Evolutionary conservation across 2,888 invertebrate species (phyloP).

Genomic region (Caenorhabditis parvicauda): DNA sequence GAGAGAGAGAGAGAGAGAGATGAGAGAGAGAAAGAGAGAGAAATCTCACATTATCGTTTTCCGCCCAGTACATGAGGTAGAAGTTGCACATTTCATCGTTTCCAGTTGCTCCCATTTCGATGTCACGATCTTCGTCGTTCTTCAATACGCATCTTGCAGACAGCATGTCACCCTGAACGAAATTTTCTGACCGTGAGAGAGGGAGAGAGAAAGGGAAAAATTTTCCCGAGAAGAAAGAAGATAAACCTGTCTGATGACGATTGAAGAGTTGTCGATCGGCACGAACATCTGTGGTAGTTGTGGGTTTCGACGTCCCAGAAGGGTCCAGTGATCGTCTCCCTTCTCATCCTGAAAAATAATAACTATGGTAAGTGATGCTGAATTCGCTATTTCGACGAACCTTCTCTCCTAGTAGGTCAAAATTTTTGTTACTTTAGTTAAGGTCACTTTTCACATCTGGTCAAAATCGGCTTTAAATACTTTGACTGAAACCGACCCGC

Average conservation of each 20-base stretch:
- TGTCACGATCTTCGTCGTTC: constrained; percentile 53
- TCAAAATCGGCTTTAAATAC: no score
- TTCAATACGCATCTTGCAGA: constrained; percentile 52
- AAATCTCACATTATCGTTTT: no score
- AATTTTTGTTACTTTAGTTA: no score
- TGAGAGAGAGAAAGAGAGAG: neutral
- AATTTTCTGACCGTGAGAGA: no score
- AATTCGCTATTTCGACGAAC: no score
- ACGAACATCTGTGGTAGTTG: constrained; percentile 90
- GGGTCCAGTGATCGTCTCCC: constrained; percentile 73
- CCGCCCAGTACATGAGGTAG: constrained; percentile 62
- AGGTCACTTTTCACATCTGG: no score
- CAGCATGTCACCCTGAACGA: constrained; percentile 32
- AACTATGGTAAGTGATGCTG: constrained; percentile 3
- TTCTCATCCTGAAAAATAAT: constrained; percentile 14
- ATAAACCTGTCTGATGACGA: constrained; percentile 68
- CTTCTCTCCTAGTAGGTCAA: no score
- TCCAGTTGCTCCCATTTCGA: constrained; percentile 55
- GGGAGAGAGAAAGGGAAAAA: neutral
- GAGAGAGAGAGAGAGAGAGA: neutral
- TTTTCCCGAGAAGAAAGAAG: neutral
- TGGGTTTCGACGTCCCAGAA: constrained; percentile 83
- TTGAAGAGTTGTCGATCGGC: constrained; percentile 71
- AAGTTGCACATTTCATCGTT: constrained; percentile 65
- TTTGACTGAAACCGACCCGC: no score